Evolutionary conservation across 2,888 invertebrate genomes (phyloP).

Genomic region (Caenorhabditis japonica): DNA sequence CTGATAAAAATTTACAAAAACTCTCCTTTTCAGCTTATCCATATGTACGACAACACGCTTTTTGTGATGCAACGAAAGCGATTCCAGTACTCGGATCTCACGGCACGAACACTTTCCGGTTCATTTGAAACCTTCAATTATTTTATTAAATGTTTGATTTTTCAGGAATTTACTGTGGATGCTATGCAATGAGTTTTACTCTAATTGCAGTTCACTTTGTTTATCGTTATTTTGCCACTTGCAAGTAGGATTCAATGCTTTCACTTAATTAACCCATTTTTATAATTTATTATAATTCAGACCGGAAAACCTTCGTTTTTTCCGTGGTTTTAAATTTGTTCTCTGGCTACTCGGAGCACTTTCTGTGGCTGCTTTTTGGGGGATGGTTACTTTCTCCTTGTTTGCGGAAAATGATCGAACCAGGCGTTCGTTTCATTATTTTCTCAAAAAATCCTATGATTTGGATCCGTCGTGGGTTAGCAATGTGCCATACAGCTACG

Average conservation of each 20-base stretch:
- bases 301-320: slow-evolving; percentile 16
- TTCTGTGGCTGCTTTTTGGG: slow-evolving; percentile 22
- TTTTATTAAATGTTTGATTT: no score
- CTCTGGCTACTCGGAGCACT: slow-evolving; percentile 20
- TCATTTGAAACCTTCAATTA: background rate
- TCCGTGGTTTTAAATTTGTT: slow-evolving; percentile 18
- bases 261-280: no score
- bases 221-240: slow-evolving; percentile 40
- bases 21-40: slow-evolving; percentile 23
- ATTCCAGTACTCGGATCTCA: slow-evolving; percentile 22
- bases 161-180: slow-evolving; percentile 45
- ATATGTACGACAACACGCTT: slow-evolving; percentile 43
- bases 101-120: slow-evolving; percentile 31
- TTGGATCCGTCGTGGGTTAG: slow-evolving; percentile 25
- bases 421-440: slow-evolving; percentile 17
- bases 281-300: slow-evolving; percentile 14
- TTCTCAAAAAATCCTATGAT: slow-evolving; percentile 21
- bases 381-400: slow-evolving; percentile 24
- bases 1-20: background rate
- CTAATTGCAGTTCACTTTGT: slow-evolving; percentile 41
- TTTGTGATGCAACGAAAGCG: slow-evolving; percentile 45
- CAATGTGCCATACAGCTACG: slow-evolving; percentile 34
- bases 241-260: slow-evolving; percentile 26
- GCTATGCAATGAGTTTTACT: slow-evolving; percentile 43
- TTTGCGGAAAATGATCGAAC: slow-evolving; percentile 39